These are phyloP conservation scores for Aphidius gifuensis DNA, from an alignment of 1,140 invertebrate genomes.

Conservation along the genomic window DNA sequence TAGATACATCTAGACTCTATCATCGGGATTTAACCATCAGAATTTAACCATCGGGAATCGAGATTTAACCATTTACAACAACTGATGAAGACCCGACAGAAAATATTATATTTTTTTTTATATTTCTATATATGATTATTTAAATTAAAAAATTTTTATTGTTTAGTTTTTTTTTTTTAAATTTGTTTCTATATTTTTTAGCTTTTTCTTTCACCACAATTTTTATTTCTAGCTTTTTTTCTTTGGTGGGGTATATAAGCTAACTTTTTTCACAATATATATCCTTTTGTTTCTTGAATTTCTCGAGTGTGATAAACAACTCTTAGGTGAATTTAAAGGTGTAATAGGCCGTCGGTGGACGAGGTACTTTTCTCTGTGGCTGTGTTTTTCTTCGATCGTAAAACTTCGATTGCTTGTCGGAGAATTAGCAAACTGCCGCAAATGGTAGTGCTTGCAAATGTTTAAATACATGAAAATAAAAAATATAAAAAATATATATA, in stretches of 20 bases:
- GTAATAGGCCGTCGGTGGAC: too few relatives aligned
- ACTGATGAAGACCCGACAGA: neutral
- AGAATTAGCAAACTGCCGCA: conserved; percentile 40
- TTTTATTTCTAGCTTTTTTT: too few relatives aligned
- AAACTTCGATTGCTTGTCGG: conserved; percentile 35
- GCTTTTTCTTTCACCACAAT: too few relatives aligned
- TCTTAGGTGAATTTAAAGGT: neutral
- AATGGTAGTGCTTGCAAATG: conserved; percentile 36
- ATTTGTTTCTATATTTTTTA: too few relatives aligned
- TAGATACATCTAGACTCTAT: too few relatives aligned
- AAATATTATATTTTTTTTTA: too few relatives aligned
- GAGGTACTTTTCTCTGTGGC: neutral
- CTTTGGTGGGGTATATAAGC: too few relatives aligned
- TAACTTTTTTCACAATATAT: too few relatives aligned
- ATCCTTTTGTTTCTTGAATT: too few relatives aligned
- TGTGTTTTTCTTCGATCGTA: conserved; percentile 28
- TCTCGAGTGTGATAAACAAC: conserved; percentile 4
- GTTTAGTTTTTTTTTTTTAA: too few relatives aligned
- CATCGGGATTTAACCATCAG: neutral
- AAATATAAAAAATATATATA: conserved; percentile 27
- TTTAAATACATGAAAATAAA: conserved; percentile 17
- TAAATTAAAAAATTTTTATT: too few relatives aligned
- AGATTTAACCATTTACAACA: neutral
- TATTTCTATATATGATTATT: too few relatives aligned
- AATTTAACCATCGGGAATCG: neutral